phyloP scores from a whole-genome alignment of 2,888 invertebrate genomes.

The Limnephilus rhombicus region DNA sequence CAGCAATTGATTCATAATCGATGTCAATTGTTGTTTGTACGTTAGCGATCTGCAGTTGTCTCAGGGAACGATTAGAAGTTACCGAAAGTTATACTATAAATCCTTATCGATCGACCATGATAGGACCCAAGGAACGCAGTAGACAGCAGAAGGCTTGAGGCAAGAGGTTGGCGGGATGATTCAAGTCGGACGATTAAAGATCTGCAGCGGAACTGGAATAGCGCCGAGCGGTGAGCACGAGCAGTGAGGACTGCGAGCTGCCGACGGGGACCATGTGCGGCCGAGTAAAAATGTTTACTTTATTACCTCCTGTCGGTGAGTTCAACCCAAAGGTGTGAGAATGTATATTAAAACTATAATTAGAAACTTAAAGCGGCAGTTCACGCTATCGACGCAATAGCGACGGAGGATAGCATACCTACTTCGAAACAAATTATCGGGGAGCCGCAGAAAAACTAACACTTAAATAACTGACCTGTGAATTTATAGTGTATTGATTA shows the following conservation, averaged over 20 bases:
- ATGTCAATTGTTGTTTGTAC: too few relatives aligned
- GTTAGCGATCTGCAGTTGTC: too few relatives aligned
- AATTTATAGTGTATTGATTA: too few relatives aligned
- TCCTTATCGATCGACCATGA: too few relatives aligned
- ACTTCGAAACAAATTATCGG: not conserved
- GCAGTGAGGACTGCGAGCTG: not conserved
- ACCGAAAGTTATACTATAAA: too few relatives aligned
- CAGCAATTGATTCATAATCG: too few relatives aligned
- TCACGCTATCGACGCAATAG: slow-evolving; percentile 40
- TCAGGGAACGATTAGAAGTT: too few relatives aligned
- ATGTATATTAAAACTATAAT: slow-evolving; percentile 63
- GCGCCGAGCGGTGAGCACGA: slow-evolving; percentile 35
- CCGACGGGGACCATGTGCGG: slow-evolving; percentile 58
- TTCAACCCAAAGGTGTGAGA: slow-evolving; percentile 64
- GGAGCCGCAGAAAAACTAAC: too few relatives aligned
- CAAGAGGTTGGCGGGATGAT: not conserved
- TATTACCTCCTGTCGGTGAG: slow-evolving; percentile 65
- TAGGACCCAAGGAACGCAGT: not conserved
- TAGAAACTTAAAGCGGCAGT: slow-evolving; percentile 56
- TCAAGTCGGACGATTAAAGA: slow-evolving; percentile 27
- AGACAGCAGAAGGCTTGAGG: not conserved
- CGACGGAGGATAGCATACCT: not conserved
- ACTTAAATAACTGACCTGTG: too few relatives aligned
- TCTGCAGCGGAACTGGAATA: slow-evolving; percentile 55
- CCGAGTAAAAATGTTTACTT: slow-evolving; percentile 64